phyloP scores from a whole-genome alignment of 2,797 vertebrate genomes.

The Urocyon cinereoargenteus region DNA sequence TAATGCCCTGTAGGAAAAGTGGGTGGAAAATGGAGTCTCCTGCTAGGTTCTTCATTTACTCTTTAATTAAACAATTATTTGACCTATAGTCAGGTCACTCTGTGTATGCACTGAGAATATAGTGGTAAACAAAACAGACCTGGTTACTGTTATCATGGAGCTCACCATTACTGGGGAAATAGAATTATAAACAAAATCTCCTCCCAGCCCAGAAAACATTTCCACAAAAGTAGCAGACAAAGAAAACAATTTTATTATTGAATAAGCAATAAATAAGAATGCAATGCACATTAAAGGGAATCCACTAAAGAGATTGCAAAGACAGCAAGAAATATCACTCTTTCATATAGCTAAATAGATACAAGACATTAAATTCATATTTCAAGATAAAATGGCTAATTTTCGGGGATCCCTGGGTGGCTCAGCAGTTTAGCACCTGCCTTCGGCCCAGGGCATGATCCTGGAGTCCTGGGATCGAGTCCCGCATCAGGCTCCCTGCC shows the following conservation, averaged over 20 bases:
- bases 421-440: no score
- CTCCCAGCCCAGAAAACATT: neutral
- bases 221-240: neutral
- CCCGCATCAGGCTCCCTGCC: no score
- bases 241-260: neutral
- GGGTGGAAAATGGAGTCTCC: neutral
- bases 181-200: slow-evolving; percentile 15
- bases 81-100: neutral
- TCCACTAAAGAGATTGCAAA: neutral
- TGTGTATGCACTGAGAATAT: neutral
- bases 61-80: slow-evolving; percentile 41
- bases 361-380: neutral
- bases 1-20: neutral
- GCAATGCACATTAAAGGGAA: neutral
- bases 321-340: neutral
- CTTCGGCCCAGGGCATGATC: no score
- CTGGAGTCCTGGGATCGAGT: no score
- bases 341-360: neutral
- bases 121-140: neutral
- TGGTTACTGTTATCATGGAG: neutral
- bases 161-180: neutral
- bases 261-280: slow-evolving; percentile 46
- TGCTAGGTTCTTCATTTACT: neutral
- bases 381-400: neutral
- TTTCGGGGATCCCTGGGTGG: neutral